Conservation (phyloP, 2,888 invertebrate species). For the Drosophila cognata region DNA sequence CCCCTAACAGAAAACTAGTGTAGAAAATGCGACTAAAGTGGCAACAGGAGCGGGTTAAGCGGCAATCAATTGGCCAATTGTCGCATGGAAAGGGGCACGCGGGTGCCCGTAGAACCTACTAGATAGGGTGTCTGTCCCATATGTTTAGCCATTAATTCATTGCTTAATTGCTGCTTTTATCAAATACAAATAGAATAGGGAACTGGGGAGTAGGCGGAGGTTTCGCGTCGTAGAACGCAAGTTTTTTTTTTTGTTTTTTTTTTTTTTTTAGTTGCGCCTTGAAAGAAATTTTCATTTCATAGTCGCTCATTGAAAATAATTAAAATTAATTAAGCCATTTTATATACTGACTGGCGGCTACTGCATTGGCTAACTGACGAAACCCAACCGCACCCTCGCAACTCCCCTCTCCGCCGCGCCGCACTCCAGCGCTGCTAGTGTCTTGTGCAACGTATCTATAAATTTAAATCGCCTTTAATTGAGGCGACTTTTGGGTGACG, state of each 20-base stretch:
- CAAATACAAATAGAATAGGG: slow-evolving; percentile 55
- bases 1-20: slow-evolving; percentile 12
- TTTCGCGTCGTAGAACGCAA: slow-evolving; percentile 26
- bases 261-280: slow-evolving; percentile 67
- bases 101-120: slow-evolving; percentile 67
- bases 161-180: slow-evolving; percentile 77
- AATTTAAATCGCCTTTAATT: slow-evolving; percentile 78
- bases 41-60: slow-evolving; percentile 70
- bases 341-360: slow-evolving; percentile 38
- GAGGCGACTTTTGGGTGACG: slow-evolving; percentile 75
- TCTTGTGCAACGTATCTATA: slow-evolving; percentile 69
- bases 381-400: background rate
- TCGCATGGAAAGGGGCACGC: slow-evolving; percentile 33
- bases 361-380: slow-evolving; percentile 58
- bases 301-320: slow-evolving; percentile 80
- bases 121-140: slow-evolving; percentile 50
- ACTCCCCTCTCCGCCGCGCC: background rate
- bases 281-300: slow-evolving; percentile 74
- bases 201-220: background rate
- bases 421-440: background rate
- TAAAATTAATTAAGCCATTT: slow-evolving; percentile 80
- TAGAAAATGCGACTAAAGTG: slow-evolving; percentile 43
- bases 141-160: slow-evolving; percentile 69
- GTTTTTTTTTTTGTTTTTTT: background rate
- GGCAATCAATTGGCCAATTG: slow-evolving; percentile 55